Evolutionary conservation across 2,113 vertebrate genomes (phyloP), one percentile per base, ranked within the genome.

Genomic region (Chlorodrepanis virens): DNA sequence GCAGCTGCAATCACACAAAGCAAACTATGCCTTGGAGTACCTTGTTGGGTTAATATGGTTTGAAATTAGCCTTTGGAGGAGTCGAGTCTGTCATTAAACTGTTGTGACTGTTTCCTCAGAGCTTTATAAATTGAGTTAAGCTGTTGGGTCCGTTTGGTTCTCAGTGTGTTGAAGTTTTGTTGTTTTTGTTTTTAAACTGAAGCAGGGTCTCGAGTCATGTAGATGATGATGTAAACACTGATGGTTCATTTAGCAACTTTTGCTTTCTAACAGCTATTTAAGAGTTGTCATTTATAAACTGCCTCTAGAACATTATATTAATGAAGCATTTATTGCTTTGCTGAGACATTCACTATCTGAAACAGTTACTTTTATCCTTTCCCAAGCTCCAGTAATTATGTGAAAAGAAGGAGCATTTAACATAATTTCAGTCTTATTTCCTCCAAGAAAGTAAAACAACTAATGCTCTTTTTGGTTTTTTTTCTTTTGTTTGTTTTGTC

Each of bases 41-140:
- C 78, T 95, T 39, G 40, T 65, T 75, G 80, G 88, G 72, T 90
- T 95, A 91, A 94, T 79, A 79, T 2, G 6, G 35, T 88, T 93
- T 90, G 70, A 90, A 97, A 93, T 91, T 83, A 76, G 71, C 61
- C 89, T 93, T 91, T 85, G 71, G 71, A 83, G 68, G 81, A 95
- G 72, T n/a, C 1, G 3, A 18, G 64, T 90, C 37, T 11, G 83
- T 93, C 81, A 67, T 96, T 96, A 90, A 91, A 71, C 42, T 89
- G 75, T 84, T 80, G 71, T 59, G 83, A 65, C 64, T 89, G 61
- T 89, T 89, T 88, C 49, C 88, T 84, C 85, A 21, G 53, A 64
- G 76, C 75, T 85, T 49, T 61, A 21, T 65, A 67, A 71, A 82
- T 64, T 11, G 68, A 76, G 79, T 92, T 85, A 77, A 79, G 22